A percentile compares a stretch with the other conserved stretches of the same genome.
Conservation (phyloP, 2,113 vertebrate genomes). For the Phalacrocorax pelagicus region DNA sequence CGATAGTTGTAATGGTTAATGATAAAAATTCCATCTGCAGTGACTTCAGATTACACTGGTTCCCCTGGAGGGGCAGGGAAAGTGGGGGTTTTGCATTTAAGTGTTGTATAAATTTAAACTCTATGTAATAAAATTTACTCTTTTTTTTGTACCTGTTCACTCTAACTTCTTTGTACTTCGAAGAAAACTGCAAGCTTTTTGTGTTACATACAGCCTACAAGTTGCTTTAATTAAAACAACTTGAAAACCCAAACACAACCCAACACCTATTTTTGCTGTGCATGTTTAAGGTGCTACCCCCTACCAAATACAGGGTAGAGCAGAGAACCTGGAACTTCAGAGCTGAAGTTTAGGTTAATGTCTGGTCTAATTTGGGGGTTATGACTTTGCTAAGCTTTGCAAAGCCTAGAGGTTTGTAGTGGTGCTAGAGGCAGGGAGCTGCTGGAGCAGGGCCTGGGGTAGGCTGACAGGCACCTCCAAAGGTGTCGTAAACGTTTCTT, state of each 20-base stretch:
- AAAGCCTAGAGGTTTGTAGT: too few species aligned
- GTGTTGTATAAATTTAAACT: neutral
- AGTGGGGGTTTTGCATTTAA: neutral
- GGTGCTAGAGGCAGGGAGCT: neutral
- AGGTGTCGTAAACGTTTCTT: neutral
- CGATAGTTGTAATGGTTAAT: neutral
- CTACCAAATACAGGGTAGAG: neutral
- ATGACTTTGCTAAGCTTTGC: neutral
- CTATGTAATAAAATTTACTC: conserved; percentile 35
- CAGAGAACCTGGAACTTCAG: neutral
- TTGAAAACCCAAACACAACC: neutral
- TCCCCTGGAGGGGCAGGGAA: neutral
- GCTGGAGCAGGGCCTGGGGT: neutral
- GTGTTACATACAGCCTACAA: neutral
- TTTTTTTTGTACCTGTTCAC: neutral
- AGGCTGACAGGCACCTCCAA: neutral
- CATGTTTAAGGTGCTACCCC: neutral
- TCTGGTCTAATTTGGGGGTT: neutral
- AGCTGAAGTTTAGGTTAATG: neutral
- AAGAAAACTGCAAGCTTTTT: neutral
- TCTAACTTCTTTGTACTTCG: neutral
- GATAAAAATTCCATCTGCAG: neutral
- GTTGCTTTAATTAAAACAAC: neutral
- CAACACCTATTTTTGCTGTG: rapidly evolving
- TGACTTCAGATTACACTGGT: neutral